Conservation (phyloP, 2,113 vertebrate species). For the Salvelinus sp. region DNA sequence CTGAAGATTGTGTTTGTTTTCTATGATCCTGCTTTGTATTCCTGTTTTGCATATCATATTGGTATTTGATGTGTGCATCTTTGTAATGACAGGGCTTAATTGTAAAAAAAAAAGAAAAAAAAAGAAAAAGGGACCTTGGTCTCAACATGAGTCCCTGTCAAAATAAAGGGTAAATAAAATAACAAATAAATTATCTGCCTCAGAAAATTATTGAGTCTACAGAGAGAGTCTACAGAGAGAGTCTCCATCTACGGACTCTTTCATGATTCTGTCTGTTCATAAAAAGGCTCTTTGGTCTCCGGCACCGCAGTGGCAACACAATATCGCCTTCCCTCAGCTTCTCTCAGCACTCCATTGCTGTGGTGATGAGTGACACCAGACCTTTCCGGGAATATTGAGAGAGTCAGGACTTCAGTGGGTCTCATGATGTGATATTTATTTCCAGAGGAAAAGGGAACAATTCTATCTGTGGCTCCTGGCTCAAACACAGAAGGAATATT, state of each 20-base stretch:
- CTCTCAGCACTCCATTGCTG: neutral
- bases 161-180: no score
- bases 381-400: neutral
- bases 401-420: constrained; percentile 25
- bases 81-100: no score
- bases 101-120: no score
- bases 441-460: constrained; percentile 20
- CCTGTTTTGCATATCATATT: no score
- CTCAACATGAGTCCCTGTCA: no score
- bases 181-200: no score
- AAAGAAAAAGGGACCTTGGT: no score
- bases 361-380: constrained; percentile 30
- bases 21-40: no score
- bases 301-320: neutral
- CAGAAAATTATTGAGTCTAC: neutral
- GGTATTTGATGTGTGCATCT: no score
- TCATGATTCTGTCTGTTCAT: no score
- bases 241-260: neutral
- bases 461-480: constrained; percentile 34
- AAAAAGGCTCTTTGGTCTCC: neutral
- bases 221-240: neutral
- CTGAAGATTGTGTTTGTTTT: no score
- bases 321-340: neutral
- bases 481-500: constrained; percentile 34
- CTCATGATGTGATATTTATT: constrained; percentile 35